These are phyloP conservation scores for Circaetus cinerascens DNA, from an alignment of 2,113 vertebrate genomes.

Conservation along the genomic window DNA sequence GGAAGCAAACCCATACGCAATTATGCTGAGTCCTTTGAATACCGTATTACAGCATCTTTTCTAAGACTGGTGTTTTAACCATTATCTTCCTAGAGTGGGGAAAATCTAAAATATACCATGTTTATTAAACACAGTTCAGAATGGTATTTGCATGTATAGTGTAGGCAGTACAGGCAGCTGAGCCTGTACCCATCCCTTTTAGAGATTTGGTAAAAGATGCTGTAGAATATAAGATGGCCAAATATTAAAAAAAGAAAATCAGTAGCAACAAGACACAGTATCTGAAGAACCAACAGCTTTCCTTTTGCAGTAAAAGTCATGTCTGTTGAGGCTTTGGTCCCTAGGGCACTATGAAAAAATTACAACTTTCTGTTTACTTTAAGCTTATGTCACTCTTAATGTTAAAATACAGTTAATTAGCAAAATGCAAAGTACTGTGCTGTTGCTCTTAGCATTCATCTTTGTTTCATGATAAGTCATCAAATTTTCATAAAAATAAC, in stretches of 20 bases:
- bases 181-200: not conserved
- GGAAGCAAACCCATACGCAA: not conserved
- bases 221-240: not conserved
- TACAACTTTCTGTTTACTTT: not conserved
- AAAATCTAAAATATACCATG: not conserved
- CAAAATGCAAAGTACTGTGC: not conserved
- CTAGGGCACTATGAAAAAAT: not conserved
- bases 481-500: not conserved
- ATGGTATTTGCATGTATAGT: not conserved
- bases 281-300: not conserved
- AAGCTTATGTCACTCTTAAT: not conserved
- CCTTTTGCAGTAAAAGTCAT: not conserved
- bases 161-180: not conserved
- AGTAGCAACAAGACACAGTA: not conserved
- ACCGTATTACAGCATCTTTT: not conserved
- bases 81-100: not conserved
- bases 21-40: not conserved
- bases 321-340: not conserved
- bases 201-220: not conserved
- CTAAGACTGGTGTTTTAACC: not conserved
- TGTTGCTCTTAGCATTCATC: not conserved
- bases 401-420: not conserved
- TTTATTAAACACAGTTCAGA: not conserved
- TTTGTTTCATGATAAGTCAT: not conserved
- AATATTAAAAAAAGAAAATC: not conserved